Conservation (phyloP, 1,140 invertebrate species). For the Fragariocoptes setiger region DNA sequence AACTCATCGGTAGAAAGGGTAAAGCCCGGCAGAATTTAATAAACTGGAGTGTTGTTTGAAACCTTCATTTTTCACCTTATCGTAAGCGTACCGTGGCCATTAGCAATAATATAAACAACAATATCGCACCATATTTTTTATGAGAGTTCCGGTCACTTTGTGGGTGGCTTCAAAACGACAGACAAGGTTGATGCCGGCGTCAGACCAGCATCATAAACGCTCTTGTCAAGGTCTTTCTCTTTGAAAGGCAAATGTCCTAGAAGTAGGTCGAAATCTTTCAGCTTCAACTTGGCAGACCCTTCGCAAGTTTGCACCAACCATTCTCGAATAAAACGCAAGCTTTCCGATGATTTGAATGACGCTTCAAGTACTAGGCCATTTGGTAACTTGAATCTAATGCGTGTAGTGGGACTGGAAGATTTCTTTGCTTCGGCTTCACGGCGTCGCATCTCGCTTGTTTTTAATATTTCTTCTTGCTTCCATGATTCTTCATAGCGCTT, state of each 20-base stretch:
- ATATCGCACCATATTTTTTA: too few species aligned
- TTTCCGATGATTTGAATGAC: background rate
- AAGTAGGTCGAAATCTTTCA: background rate
- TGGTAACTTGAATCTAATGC: background rate
- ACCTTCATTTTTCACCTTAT: too few species aligned
- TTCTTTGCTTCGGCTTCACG: background rate
- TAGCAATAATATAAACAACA: too few species aligned
- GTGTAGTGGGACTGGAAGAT: background rate
- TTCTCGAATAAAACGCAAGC: background rate
- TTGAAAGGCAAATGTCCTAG: background rate
- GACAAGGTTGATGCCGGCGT: background rate
- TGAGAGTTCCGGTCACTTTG: too few species aligned
- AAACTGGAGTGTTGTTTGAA: too few species aligned
- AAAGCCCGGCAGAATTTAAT: too few species aligned
- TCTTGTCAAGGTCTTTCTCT: background rate
- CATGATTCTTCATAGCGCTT: background rate
- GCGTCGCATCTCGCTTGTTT: background rate
- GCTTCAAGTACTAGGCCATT: background rate
- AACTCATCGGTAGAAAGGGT: too few species aligned
- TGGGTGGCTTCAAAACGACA: background rate
- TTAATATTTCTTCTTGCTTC: background rate
- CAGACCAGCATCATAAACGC: background rate
- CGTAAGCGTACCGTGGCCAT: too few species aligned
- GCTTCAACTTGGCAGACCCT: background rate
- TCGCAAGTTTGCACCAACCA: background rate